Percentiles rank a stretch among this genome's conserved stretches.
phyloP scores from a whole-genome alignment of 2,888 invertebrate genomes.

The Seira sanloemensis region DNA sequence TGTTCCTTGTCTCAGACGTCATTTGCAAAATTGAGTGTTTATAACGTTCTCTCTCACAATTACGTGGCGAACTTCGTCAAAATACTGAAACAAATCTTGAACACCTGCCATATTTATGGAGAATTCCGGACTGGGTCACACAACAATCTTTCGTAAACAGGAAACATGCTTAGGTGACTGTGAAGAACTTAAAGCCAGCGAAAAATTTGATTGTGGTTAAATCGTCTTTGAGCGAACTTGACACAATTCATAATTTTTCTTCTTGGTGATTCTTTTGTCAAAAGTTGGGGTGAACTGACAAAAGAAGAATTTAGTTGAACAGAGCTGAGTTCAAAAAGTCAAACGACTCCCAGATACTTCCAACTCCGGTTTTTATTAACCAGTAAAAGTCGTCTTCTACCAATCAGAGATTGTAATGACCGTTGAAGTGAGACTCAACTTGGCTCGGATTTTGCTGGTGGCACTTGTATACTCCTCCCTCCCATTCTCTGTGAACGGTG shows the following conservation, averaged over 20 bases:
- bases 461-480: neutral
- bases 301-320: neutral
- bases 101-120: neutral
- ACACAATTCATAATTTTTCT: slow-evolving; percentile 21
- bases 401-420: too few relatives aligned
- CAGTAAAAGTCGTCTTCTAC: too few relatives aligned
- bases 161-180: neutral
- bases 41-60: too few relatives aligned
- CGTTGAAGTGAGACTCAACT: neutral
- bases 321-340: too few relatives aligned
- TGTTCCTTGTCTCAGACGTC: too few relatives aligned
- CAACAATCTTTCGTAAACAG: neutral
- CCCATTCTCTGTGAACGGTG: neutral
- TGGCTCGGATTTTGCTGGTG: neutral
- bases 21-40: too few relatives aligned
- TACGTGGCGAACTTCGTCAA: too few relatives aligned
- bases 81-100: neutral
- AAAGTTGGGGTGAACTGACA: neutral
- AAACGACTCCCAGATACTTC: neutral
- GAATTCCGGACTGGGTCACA: neutral
- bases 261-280: too few relatives aligned
- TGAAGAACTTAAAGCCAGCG: slow-evolving; percentile 15
- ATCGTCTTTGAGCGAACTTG: neutral
- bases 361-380: neutral
- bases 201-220: slow-evolving; percentile 45